Base-by-base conservation (phyloP, 2,113 vertebrate species). In the Neodon shergylaensis region DNA sequence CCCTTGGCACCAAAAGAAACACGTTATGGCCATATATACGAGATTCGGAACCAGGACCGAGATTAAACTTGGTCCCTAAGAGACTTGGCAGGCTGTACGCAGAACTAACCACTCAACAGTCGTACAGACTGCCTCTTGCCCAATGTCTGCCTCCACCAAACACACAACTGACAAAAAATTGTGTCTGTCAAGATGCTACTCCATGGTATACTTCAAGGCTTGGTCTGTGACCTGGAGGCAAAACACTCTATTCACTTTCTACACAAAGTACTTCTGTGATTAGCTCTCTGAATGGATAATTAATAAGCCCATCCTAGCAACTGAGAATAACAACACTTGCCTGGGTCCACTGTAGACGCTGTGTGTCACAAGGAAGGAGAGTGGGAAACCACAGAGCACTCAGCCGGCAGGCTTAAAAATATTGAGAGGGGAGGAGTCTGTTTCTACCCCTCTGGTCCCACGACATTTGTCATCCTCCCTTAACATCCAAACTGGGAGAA, bases 251-350 rank as follows among this genome's bases (percentile, higher is more conserved):
- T 72, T 88, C 22, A 85, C 47, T 44, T 68, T 76, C 21, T 63
- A 68, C 52, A n/a, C 22, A 82, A 68, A 85, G 47, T 7, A 58
- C 28, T 90, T 72, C 79, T n/a, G 44, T 74, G 42, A 47, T n/a
- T 61, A 65, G 22, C 92, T 52, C 2, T 2, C 24, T 31, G 6
- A 66, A n/a, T 47, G 33, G 33, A 31, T 72, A 78, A 36, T 54
- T n/a, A 65, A 33, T 10, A 92, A 44, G 42, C 9, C 84, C 73
- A 33, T 24, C 68, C n/a, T 31, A 87, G 70, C 42, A n/a, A 24
- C 14, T 52, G 52, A 89, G 42, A 39, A 92, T 31, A 74, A 93
- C 92, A 74, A 42, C 9, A 44, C 82, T 36, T 79, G 31, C 65
- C 49, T 68, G 36, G 72, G 36, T 2, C 24, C 47, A 36, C 1